phyloP scores from a whole-genome alignment of 2,797 vertebrate genomes.

The Syngnathus rostellatus region DNA sequence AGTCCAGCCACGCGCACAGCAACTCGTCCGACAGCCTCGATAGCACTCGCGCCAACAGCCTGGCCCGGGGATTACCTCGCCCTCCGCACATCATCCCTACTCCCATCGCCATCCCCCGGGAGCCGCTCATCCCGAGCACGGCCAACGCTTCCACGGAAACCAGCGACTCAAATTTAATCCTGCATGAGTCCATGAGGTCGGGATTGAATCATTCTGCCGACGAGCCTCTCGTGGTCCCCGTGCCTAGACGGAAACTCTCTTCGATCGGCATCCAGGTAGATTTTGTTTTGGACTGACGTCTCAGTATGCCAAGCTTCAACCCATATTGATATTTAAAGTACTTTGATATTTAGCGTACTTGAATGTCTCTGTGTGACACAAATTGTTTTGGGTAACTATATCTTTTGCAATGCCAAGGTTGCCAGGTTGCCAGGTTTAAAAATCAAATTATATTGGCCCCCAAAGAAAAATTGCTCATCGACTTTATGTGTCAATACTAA shows the following conservation, averaged over 20 bases:
- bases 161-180: slow-evolving; percentile 49
- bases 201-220: slow-evolving; percentile 66
- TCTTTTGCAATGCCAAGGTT: no score
- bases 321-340: slow-evolving; percentile 5
- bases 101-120: slow-evolving; percentile 66
- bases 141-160: slow-evolving; percentile 76
- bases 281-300: slow-evolving; percentile 1
- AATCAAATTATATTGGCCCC: no score
- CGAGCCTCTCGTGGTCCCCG: slow-evolving; percentile 71
- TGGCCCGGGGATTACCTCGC: slow-evolving; percentile 74
- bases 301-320: slow-evolving; percentile 3
- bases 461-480: no score
- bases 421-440: no score
- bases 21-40: slow-evolving; percentile 96
- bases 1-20: slow-evolving; percentile 86
- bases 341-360: slow-evolving; percentile 3
- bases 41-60: slow-evolving; percentile 86
- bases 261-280: slow-evolving; percentile 98
- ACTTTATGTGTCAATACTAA: no score
- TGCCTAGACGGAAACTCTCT: slow-evolving; percentile 90
- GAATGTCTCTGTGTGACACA: slow-evolving; percentile 16
- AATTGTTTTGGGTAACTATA: slow-evolving; percentile 17
- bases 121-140: slow-evolving; percentile 56
- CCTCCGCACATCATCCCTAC: slow-evolving; percentile 71
- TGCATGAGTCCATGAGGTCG: slow-evolving; percentile 78